Evolutionary conservation across 2,797 vertebrate genomes (phyloP).

Genomic region (Anguilla marmorata): DNA sequence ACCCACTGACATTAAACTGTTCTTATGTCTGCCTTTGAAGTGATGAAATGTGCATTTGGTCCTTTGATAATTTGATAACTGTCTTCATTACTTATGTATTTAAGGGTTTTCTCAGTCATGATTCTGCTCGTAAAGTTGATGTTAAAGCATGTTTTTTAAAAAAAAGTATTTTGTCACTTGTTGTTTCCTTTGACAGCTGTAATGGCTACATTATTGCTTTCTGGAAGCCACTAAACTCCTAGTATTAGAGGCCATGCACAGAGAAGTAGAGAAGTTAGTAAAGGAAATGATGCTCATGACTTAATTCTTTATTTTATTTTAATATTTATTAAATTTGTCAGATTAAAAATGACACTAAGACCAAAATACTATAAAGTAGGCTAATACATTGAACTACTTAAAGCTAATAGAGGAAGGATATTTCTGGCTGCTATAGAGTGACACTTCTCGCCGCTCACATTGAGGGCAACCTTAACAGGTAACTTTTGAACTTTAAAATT

Average conservation of each 20-base stretch:
- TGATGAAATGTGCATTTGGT: conserved; percentile 73
- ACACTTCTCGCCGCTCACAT: not conserved
- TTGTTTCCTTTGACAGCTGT: conserved; percentile 58
- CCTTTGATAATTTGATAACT: conserved; percentile 47
- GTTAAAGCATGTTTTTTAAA: conserved; percentile 51
- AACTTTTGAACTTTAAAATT: not conserved
- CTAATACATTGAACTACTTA: not conserved
- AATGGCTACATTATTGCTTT: conserved; percentile 39
- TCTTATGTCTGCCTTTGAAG: not conserved
- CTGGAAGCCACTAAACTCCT: conserved; percentile 36
- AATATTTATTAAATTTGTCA: not conserved
- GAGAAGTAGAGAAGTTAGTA: conserved; percentile 33
- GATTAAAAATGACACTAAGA: conserved; percentile 18
- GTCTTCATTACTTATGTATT: conserved; percentile 62
- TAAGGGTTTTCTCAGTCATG: conserved; percentile 57
- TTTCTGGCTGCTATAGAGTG: not conserved
- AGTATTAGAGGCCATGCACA: conserved; percentile 41
- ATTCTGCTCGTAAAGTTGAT: conserved; percentile 47
- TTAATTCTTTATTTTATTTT: not conserved
- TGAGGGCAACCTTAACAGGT: not conserved
- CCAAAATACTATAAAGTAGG: conserved; percentile 16
- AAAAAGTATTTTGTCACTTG: conserved; percentile 46
- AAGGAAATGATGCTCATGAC: conserved; percentile 45
- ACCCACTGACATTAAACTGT: not conserved
- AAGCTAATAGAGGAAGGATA: not conserved